Conservation (phyloP, 2,113 vertebrate species). For the Chionomys nivalis region DNA sequence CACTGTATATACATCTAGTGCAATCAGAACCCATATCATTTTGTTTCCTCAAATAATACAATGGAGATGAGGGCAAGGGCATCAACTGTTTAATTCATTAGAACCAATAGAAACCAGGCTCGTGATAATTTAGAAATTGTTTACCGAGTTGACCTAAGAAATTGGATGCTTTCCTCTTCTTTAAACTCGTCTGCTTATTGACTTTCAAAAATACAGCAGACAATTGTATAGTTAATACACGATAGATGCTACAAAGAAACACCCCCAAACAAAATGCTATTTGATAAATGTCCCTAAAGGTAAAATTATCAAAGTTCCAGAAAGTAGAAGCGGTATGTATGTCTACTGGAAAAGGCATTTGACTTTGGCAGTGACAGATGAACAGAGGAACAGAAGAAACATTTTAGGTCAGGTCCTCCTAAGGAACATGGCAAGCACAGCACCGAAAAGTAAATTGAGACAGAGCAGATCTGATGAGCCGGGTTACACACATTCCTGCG, state of each 20-base stretch:
- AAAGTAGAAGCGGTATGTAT: neutral
- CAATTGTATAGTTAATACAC: neutral
- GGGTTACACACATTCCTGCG: neutral
- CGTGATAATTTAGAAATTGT: constrained; percentile 21
- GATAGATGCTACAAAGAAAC: neutral
- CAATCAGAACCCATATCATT: neutral
- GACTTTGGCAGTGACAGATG: neutral
- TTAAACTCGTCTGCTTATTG: neutral
- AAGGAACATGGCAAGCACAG: neutral
- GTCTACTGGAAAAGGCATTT: neutral
- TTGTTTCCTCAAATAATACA: neutral
- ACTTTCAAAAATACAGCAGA: neutral
- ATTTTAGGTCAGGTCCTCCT: neutral
- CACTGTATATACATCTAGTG: neutral
- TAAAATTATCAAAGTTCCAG: constrained; percentile 23
- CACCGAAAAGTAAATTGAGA: neutral
- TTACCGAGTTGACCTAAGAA: neutral
- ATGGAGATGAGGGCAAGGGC: neutral
- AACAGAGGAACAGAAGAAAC: neutral
- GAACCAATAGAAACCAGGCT: neutral
- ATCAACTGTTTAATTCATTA: neutral
- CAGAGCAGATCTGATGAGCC: neutral
- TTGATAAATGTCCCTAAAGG: neutral
- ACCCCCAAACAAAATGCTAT: neutral
- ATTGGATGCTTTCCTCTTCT: constrained; percentile 6